Percentiles rank a stretch among this genome's conserved stretches.
phyloP scores from a whole-genome alignment of 1,140 invertebrate genomes.

The Drosophila pandora region DNA sequence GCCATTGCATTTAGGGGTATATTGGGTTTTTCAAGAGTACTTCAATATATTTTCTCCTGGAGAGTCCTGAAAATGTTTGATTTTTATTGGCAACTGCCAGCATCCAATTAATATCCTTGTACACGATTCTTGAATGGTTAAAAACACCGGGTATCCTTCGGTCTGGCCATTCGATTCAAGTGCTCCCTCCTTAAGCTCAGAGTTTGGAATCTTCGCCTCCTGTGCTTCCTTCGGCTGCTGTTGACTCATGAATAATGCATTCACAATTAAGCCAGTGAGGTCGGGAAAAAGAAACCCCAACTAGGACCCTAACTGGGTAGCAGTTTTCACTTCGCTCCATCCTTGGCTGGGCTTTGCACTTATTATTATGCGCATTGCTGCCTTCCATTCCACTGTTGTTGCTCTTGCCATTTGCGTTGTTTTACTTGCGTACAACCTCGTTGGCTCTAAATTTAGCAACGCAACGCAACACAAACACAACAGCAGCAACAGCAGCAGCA shows the following conservation, averaged over 20 bases:
- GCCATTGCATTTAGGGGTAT: background rate
- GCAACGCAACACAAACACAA: slow-evolving; percentile 49
- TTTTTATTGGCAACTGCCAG: background rate
- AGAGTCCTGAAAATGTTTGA: background rate
- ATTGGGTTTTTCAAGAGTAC: background rate
- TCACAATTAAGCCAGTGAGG: slow-evolving; percentile 74
- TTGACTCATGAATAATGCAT: slow-evolving; percentile 76
- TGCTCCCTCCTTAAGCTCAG: slow-evolving; percentile 18
- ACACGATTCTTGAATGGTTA: background rate
- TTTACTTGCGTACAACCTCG: slow-evolving; percentile 59
- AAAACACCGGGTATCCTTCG: background rate
- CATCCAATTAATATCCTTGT: background rate
- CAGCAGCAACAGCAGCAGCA: slow-evolving; percentile 31
- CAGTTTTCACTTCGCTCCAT: slow-evolving; percentile 10
- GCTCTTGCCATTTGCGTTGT: slow-evolving; percentile 44
- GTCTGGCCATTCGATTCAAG: background rate
- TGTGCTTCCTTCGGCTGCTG: slow-evolving; percentile 29
- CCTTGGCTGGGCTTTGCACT: slow-evolving; percentile 42
- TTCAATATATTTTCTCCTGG: background rate
- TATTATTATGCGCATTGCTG: slow-evolving; percentile 64
- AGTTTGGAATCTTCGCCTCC: slow-evolving; percentile 34
- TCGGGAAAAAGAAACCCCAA: slow-evolving; percentile 34
- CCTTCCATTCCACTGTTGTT: background rate
- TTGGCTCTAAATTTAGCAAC: slow-evolving; percentile 70
- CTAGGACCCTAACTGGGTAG: slow-evolving; percentile 38